A percentile compares a stretch with the other conserved stretches of the same genome.
These are phyloP conservation scores for Dasypogon diadema DNA, from an alignment of 2,888 invertebrate species.

Conservation along the genomic window DNA sequence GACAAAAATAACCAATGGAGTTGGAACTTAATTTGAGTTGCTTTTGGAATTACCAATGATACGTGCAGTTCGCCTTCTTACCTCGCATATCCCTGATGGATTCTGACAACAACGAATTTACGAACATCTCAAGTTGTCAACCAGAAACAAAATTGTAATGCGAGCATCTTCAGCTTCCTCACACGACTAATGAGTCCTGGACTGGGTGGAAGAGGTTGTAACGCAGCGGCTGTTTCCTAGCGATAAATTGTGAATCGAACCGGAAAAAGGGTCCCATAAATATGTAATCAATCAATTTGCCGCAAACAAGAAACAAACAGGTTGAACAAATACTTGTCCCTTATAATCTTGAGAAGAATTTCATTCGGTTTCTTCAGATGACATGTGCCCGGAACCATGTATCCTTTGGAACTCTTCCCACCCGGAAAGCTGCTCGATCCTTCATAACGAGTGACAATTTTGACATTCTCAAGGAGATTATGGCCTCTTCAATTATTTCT, in stretches of 20 bases:
- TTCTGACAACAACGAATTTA: constrained; percentile 4
- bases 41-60: constrained; percentile 46
- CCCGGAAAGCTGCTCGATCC: constrained; percentile 12
- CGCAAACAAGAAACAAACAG: constrained; percentile 49
- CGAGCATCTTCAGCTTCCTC: constrained; percentile 15
- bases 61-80: constrained; percentile 21
- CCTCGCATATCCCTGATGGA: not conserved
- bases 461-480: constrained; percentile 38
- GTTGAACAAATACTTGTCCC: constrained; percentile 51
- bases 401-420: not conserved
- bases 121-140: constrained; percentile 21
- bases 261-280: constrained; percentile 50
- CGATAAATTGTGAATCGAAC: constrained; percentile 49
- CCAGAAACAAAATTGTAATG: constrained; percentile 8
- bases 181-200: constrained; percentile 34
- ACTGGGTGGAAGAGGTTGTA: not conserved
- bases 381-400: not conserved
- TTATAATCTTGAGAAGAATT: constrained; percentile 30
- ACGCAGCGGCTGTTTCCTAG: constrained; percentile 18
- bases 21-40: constrained; percentile 46
- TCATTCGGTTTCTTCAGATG: constrained; percentile 24
- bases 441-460: constrained; percentile 43
- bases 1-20: constrained; percentile 42
- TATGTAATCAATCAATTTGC: constrained; percentile 52
- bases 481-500: constrained; percentile 29